A percentile compares a stretch with the other conserved stretches of the same genome.
Conservation (phyloP, 2,797 vertebrate species). For the Mastacembelus armatus region DNA sequence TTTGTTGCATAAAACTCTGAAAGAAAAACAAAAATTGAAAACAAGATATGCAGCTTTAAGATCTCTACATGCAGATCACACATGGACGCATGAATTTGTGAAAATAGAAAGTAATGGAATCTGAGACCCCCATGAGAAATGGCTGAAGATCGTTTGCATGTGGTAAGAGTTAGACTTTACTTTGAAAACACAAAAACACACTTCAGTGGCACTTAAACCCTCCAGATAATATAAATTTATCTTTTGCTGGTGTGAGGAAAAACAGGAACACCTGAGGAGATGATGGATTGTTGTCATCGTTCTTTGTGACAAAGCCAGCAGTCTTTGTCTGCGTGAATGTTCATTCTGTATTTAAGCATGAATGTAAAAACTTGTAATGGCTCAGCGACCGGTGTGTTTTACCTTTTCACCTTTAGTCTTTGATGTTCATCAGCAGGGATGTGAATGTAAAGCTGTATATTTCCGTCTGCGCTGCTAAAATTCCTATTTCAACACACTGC, state of each 20-base stretch:
- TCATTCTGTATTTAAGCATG: neutral
- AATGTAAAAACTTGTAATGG: slow-evolving; percentile 17
- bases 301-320: slow-evolving; percentile 17
- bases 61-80: too few species aligned
- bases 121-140: slow-evolving; percentile 43
- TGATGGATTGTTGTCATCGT: slow-evolving; percentile 54
- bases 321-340: neutral
- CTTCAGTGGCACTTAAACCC: slow-evolving; percentile 46
- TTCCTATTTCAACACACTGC: neutral
- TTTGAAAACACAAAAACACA: slow-evolving; percentile 50
- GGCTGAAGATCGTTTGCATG: slow-evolving; percentile 51
- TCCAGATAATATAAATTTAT: slow-evolving; percentile 50
- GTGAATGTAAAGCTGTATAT: slow-evolving; percentile 26
- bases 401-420: slow-evolving; percentile 27
- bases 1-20: too few species aligned
- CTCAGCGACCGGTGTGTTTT: slow-evolving; percentile 31
- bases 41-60: too few species aligned
- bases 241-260: slow-evolving; percentile 15
- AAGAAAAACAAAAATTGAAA: too few species aligned
- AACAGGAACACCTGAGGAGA: slow-evolving; percentile 17
- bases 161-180: slow-evolving; percentile 54
- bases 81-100: neutral
- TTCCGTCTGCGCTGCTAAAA: too few species aligned
- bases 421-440: slow-evolving; percentile 45
- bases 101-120: slow-evolving; percentile 35